phyloP scores from a whole-genome alignment of 1,140 invertebrate genomes.

The Drosophila teissieri region DNA sequence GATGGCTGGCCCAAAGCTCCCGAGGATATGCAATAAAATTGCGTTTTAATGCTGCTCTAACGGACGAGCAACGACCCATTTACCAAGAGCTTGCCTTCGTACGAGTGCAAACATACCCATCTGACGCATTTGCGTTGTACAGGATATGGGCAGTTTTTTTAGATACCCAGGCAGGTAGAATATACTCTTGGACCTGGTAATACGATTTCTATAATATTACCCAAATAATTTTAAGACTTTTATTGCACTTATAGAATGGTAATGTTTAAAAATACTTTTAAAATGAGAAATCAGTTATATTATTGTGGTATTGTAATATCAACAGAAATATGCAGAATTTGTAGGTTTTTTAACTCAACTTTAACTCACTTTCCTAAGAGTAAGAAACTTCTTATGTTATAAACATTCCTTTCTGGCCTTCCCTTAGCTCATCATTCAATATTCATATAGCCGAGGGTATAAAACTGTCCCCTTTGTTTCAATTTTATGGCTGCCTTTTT shows the following conservation, averaged over 20 bases:
- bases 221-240: no score
- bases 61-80: constrained; percentile 41
- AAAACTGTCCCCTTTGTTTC: constrained; percentile 40
- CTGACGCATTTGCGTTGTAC: neutral
- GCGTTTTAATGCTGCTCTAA: constrained; percentile 76
- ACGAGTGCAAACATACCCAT: neutral
- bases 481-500: constrained; percentile 51
- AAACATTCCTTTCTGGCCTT: constrained; percentile 1
- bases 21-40: constrained; percentile 79
- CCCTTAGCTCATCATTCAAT: constrained; percentile 34
- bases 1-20: constrained; percentile 61
- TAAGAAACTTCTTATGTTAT: neutral
- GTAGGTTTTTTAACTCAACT: neutral
- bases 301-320: neutral
- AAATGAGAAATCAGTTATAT: neutral
- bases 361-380: neutral
- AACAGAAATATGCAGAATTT: no score
- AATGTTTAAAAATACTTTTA: no score
- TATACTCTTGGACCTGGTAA: neutral
- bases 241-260: no score
- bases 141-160: neutral
- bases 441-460: constrained; percentile 51
- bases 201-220: no score
- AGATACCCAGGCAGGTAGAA: neutral
- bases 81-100: constrained; percentile 23